Evolutionary conservation across 1,140 invertebrate genomes (phyloP), one percentile per base, ranked within the genome.

Genomic region (Stenopsyche tienmushanensis): DNA sequence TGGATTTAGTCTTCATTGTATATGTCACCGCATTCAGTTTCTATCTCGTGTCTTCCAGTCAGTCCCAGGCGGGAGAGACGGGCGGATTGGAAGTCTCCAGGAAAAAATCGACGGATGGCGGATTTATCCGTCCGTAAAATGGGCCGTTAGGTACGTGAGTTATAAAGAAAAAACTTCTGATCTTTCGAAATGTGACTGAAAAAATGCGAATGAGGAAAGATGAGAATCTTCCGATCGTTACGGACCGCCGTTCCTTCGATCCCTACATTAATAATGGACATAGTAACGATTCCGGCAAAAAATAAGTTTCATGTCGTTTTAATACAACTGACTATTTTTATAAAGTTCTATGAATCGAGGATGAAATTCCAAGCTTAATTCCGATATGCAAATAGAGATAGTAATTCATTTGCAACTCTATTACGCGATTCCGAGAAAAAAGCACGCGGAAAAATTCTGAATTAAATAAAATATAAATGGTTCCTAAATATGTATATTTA

Each of bases 91-190:
- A 15, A 34, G 41, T 50, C 50, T 42, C 39, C 41, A 29, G 21
- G 55, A 29, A 23, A 42, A 52, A 66, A 66, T 66, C 58, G 65
- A 50, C 65, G 50, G 58, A 54, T 49, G 65, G 34, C 65, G 50
- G 58, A 54, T 49, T 60, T 62, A 62, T 62, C 52, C 58, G 18
- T 29, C 47, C 57, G 50, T 47, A 25, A 66, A 66, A 62, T 62
- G 65, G 49, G 20, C 42, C 21, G 50, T 59, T 59, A 62, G 52
- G 58, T 45, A 44, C 64, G 42, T 52, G 49, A 53, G 60, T 63
- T 53, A 63, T 63, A 62, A 52, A 52, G 47, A 49, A 59, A 58
- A 65, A 50, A 50, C 44, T 50, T 29, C 29, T 13, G 29, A 34
- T 34, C 29, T 13, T 34, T 5, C 29, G 29, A 34, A 34, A 34